Conservation (phyloP, 2,888 invertebrate species). For the Halictus ligatus region DNA sequence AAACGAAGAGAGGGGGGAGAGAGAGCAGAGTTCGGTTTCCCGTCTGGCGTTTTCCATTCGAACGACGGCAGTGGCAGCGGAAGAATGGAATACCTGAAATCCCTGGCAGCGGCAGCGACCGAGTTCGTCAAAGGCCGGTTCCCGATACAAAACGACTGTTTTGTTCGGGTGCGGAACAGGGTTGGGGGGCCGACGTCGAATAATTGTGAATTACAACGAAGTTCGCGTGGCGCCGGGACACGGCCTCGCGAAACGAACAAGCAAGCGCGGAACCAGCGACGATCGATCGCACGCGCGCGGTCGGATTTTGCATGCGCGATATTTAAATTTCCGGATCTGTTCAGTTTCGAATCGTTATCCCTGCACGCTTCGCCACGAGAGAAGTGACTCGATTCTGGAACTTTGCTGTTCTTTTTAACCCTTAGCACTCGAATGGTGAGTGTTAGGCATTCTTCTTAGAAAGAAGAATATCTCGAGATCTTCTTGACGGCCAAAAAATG, state of each 20-base stretch:
- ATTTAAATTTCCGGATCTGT: slow-evolving; percentile 38
- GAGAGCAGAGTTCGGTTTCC: not conserved
- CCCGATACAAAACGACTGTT: slow-evolving; percentile 18
- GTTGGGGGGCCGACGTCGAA: not conserved
- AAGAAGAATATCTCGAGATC: not conserved
- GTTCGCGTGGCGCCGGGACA: slow-evolving; percentile 10
- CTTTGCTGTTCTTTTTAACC: not conserved
- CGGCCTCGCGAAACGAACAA: slow-evolving; percentile 18
- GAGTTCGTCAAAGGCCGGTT: slow-evolving; percentile 20
- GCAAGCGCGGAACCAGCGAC: not conserved
- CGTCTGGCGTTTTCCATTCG: not conserved
- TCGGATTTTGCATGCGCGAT: slow-evolving; percentile 34
- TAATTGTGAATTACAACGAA: slow-evolving; percentile 41
- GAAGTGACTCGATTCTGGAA: not conserved
- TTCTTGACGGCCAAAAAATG: not conserved
- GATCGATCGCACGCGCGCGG: slow-evolving; percentile 32
- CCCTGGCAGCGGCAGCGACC: not conserved
- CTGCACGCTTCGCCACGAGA: not conserved
- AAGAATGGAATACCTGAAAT: slow-evolving; percentile 12
- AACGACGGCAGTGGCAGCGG: not conserved
- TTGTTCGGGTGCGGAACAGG: slow-evolving; percentile 5
- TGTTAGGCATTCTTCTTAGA: too few species aligned
- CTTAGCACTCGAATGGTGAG: too few species aligned
- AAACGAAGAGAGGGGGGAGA: not conserved
- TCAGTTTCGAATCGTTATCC: slow-evolving; percentile 30